These are phyloP conservation scores for Tinea trinotella DNA, from an alignment of 2,888 invertebrate genomes.

Conservation along the genomic window DNA sequence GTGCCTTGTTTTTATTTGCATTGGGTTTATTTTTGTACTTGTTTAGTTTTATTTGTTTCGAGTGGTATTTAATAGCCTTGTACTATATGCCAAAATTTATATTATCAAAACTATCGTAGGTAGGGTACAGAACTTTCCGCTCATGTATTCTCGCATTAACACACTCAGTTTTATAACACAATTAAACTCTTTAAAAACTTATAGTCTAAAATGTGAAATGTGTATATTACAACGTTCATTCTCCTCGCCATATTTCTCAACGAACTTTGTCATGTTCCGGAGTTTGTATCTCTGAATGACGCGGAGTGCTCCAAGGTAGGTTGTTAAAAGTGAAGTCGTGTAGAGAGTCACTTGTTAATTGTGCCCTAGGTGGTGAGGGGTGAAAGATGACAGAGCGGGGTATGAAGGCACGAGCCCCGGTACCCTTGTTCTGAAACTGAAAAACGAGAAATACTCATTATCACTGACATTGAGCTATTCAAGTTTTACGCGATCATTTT, in stretches of 20 bases:
- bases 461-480: slow-evolving; percentile 10
- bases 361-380: slow-evolving; percentile 47
- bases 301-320: slow-evolving; percentile 51
- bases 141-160: neutral
- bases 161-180: neutral
- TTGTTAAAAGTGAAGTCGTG: slow-evolving; percentile 70
- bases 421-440: neutral
- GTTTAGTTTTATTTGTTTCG: neutral
- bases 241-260: neutral
- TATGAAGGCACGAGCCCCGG: neutral
- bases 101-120: too few species aligned
- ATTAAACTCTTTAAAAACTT: neutral
- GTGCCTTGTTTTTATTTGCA: neutral
- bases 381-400: neutral
- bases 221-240: neutral
- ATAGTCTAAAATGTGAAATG: neutral
- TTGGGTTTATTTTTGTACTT: neutral
- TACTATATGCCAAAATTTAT: too few species aligned
- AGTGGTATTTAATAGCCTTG: neutral
- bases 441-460: slow-evolving; percentile 12
- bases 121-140: too few species aligned
- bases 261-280: neutral
- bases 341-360: slow-evolving; percentile 68
- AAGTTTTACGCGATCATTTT: slow-evolving; percentile 1
- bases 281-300: slow-evolving; percentile 49